phyloP scores from a whole-genome alignment of 2,888 invertebrate species.

The Parascotia fuliginaria region DNA sequence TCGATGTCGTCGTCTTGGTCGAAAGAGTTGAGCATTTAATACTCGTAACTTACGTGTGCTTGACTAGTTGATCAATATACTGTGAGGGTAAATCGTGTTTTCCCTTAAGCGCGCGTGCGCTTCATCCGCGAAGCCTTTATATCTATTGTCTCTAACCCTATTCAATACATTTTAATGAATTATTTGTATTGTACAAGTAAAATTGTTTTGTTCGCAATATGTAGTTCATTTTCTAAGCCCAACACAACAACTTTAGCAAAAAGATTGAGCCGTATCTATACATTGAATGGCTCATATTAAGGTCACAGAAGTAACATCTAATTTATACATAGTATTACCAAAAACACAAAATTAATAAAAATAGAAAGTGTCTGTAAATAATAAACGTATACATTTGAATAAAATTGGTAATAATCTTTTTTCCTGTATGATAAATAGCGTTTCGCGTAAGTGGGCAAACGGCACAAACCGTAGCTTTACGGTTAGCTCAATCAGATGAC shows the following conservation, averaged over 20 bases:
- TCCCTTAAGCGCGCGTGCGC: conserved; percentile 36
- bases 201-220: too few species aligned
- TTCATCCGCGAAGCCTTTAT: conserved; percentile 22
- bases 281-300: conserved; percentile 4
- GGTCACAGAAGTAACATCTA: neutral
- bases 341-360: conserved; percentile 11
- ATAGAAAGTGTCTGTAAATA: conserved; percentile 7
- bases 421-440: conserved; percentile 7
- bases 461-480: conserved; percentile 57
- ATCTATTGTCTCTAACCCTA: conserved; percentile 29
- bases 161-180: neutral
- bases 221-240: neutral
- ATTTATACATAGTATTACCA: neutral
- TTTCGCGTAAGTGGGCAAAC: conserved; percentile 31
- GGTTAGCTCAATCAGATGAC: conserved; percentile 69
- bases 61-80: conserved; percentile 30
- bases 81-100: conserved; percentile 34
- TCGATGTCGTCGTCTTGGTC: neutral
- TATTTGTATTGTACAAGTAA: neutral
- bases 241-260: neutral
- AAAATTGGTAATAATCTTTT: conserved; percentile 11
- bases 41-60: conserved; percentile 18
- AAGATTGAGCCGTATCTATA: neutral
- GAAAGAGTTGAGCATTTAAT: neutral
- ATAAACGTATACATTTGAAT: conserved; percentile 13